Conservation (phyloP, 2,888 invertebrate species). For the Apomyelois bistriatella region DNA sequence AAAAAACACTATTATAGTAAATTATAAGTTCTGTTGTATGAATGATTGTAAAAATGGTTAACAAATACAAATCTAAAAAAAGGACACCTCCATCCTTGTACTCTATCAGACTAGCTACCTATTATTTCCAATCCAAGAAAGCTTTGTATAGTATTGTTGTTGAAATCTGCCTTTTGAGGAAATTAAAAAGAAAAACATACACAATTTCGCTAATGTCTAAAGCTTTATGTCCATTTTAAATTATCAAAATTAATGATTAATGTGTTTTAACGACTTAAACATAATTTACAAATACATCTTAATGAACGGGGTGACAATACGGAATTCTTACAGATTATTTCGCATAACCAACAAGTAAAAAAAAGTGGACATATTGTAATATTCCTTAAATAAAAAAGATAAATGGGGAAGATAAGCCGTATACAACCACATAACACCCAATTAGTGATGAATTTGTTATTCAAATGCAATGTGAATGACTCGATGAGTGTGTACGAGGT, state of each 20-base stretch:
- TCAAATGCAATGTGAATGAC: slow-evolving; percentile 45
- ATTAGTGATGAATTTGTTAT: slow-evolving; percentile 55
- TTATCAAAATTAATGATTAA: not conserved
- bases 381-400: slow-evolving; percentile 39
- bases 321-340: slow-evolving; percentile 22
- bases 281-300: not conserved
- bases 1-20: not conserved
- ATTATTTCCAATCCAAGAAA: too few relatives aligned
- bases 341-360: slow-evolving; percentile 25
- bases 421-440: slow-evolving; percentile 53
- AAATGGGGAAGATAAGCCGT: slow-evolving; percentile 46
- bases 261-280: not conserved
- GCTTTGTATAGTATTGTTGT: too few relatives aligned
- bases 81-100: too few relatives aligned
- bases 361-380: slow-evolving; percentile 23
- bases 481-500: slow-evolving; percentile 30
- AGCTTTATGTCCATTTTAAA: not conserved
- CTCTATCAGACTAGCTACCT: too few relatives aligned
- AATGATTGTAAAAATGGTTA: too few relatives aligned
- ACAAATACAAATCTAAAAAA: too few relatives aligned
- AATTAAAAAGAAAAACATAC: too few relatives aligned
- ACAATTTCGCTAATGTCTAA: too few relatives aligned
- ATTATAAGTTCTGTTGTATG: too few relatives aligned
- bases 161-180: too few relatives aligned
- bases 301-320: not conserved